Conservation (phyloP, 53 echinoderm and acorn worm species). For the Patiria pectinifera region DNA sequence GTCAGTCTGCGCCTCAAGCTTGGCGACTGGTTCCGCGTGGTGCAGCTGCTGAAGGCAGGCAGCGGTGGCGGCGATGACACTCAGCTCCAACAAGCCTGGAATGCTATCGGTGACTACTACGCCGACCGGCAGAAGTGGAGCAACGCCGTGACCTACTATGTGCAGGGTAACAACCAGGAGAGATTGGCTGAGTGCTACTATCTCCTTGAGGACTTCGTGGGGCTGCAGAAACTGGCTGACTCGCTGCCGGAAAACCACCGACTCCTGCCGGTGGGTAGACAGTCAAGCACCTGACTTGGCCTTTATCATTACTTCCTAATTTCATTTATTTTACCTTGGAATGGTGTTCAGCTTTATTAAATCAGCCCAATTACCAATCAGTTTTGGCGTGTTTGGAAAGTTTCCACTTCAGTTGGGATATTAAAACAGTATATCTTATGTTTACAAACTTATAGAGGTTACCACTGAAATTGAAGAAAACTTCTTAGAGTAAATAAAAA, state of each 20-base stretch:
- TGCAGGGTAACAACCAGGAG: constrained; percentile 97
- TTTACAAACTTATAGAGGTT: too few species aligned
- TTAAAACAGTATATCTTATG: too few species aligned
- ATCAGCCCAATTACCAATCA: too few species aligned
- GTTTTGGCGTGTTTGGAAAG: too few species aligned
- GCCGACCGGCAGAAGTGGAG: constrained; percentile 98
- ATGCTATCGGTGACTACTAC: constrained; percentile 98
- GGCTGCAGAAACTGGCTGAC: constrained; percentile 91
- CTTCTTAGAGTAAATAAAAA: too few species aligned
- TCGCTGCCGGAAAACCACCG: constrained; percentile 93
- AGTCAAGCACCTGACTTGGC: background rate
- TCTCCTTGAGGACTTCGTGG: constrained; percentile 95
- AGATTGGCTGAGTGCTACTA: constrained; percentile 96
- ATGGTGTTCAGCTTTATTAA: too few species aligned
- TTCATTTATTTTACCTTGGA: too few species aligned
- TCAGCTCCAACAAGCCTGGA: constrained; percentile 94
- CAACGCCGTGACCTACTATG: constrained; percentile 95
- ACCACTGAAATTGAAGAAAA: too few species aligned
- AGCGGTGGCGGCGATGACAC: constrained; percentile 91
- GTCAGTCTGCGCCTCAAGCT: too few species aligned
- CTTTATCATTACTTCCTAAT: too few species aligned
- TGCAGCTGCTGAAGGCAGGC: constrained; percentile 93
- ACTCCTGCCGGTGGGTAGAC: constrained; percentile 79
- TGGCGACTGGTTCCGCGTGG: constrained; percentile 99
- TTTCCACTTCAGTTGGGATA: too few species aligned